Evolutionary conservation across 30 jellyfish, hydroid and myxozoan species (phyloP).

Genomic region (Chironex yamaguchii): DNA sequence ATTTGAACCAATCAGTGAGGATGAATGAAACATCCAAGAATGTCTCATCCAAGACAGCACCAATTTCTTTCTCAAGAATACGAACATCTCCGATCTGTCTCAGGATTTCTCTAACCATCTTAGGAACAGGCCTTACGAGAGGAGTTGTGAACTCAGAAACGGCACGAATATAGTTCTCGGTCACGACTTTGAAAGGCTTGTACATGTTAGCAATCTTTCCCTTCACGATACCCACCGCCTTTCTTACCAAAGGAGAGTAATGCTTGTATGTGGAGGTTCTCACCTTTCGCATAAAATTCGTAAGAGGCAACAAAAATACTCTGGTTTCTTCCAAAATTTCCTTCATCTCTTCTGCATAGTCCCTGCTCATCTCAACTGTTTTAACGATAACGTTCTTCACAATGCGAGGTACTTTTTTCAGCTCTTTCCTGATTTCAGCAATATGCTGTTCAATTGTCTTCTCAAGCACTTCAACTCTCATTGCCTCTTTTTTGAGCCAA

Average conservation of each 20-base stretch:
- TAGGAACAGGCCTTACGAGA: constrained; percentile 76
- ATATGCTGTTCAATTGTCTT: constrained; percentile 68
- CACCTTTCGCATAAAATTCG: constrained; percentile 38
- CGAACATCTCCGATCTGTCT: constrained; percentile 71
- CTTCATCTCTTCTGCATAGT: constrained; percentile 45
- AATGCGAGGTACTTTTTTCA: background rate
- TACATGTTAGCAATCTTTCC: constrained; percentile 56
- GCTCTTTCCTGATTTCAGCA: background rate
- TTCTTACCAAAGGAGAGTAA: constrained; percentile 82
- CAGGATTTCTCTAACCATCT: constrained; percentile 59
- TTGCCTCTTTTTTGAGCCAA: constrained; percentile 31
- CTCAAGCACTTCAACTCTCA: constrained; percentile 63
- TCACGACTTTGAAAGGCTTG: constrained; percentile 43
- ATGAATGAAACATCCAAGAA: background rate
- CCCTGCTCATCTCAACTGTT: background rate
- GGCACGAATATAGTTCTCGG: constrained; percentile 28
- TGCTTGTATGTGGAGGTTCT: constrained; percentile 76
- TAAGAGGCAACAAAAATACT: constrained; percentile 33
- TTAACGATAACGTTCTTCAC: background rate
- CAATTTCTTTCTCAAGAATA: constrained; percentile 61
- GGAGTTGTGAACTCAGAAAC: constrained; percentile 76
- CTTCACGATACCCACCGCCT: constrained; percentile 6
- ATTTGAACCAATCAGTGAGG: constrained; percentile 16
- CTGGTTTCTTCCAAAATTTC: constrained; percentile 17
- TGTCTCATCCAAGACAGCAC: constrained; percentile 43